Base-by-base conservation (phyloP, 2,113 vertebrate species). In the Anhinga rufa region DNA sequence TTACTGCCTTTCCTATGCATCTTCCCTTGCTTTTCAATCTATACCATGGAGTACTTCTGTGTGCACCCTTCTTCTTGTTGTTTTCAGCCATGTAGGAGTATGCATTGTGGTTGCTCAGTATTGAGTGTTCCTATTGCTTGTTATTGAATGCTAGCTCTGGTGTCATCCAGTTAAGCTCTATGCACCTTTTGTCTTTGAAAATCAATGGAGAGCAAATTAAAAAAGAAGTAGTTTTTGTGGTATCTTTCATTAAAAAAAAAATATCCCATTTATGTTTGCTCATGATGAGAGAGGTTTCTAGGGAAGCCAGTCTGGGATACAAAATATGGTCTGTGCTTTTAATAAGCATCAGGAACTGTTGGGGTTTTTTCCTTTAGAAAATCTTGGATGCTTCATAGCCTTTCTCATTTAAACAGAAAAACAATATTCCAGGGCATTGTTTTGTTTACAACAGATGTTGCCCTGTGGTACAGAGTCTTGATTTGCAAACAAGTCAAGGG, bases 111-210 rank as follows among this genome's bases (percentile, higher is more conserved):
- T 66, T 94, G 90, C 79, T 92, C 71, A 57, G 76, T 90, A 94
- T 92, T 54, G 91, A 95, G 85, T 86, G 81, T 64, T 93, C 83
- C 89, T 83, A 61, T 92, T 94, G 79, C 88, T 94, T 90, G 79
- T 76, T 95, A 72, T 68, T 96, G 93, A 97, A 89, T 94, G 82
- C 92, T 94, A 61, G 76, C 54, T 81, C 94, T 96, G 94, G 92
- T 97, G 93, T 94, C 88, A 85, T 96, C 94, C 90, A 83, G 84
- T 97, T 97, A 96, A 97, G 90, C 93, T 92, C 92, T 94, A 38
- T 85, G 86, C 93, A 93, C 74, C 94, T 96, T 97, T 96, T 95
- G 95, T 96, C 96, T 97, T 87, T 96, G 86, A 96, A 97, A 98
- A 97, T 96, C 96, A 96, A 95, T 97, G 91, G 82, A 95, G 70